These are phyloP conservation scores for Conops quadrifasciatus DNA, from an alignment of 2,888 invertebrate genomes.

Conservation along the genomic window DNA sequence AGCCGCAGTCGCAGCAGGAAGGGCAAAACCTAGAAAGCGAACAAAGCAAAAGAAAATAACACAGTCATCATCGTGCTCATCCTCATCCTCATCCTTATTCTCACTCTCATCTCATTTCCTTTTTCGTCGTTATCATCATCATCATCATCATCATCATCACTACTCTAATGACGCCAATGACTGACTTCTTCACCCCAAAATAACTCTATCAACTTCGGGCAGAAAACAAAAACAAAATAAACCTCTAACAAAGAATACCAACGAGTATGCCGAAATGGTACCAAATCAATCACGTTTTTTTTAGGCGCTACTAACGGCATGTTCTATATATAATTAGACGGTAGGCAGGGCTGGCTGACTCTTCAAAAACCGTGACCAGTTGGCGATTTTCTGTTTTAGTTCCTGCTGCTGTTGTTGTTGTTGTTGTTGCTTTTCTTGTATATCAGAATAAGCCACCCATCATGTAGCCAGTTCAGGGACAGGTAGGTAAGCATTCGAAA, in stretches of 20 bases:
- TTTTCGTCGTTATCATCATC: neutral
- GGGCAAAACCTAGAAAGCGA: no score
- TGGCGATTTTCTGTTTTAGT: no score
- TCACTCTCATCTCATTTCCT: neutral
- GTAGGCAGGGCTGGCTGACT: conserved; percentile 7
- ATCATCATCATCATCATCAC: neutral
- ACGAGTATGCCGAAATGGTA: neutral
- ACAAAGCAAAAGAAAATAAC: conserved; percentile 2
- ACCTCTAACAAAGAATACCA: no score
- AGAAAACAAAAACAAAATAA: neutral
- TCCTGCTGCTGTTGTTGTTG: no score
- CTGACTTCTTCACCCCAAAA: neutral
- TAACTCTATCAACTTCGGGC: conserved; percentile 23
- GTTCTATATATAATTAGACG: conserved; percentile 27
- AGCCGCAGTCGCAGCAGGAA: neutral
- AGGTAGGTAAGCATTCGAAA: no score
- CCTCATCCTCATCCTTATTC: no score
- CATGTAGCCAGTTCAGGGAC: no score
- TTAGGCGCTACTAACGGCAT: conserved; percentile 11
- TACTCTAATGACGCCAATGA: neutral
- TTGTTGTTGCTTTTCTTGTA: no score
- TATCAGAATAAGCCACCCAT: no score
- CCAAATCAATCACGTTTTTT: conserved; percentile 24
- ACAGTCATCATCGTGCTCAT: neutral
- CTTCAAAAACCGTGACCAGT: no score